Evolutionary conservation across 2,888 invertebrate species (phyloP).

Genomic region (Ophion obscuratus): DNA sequence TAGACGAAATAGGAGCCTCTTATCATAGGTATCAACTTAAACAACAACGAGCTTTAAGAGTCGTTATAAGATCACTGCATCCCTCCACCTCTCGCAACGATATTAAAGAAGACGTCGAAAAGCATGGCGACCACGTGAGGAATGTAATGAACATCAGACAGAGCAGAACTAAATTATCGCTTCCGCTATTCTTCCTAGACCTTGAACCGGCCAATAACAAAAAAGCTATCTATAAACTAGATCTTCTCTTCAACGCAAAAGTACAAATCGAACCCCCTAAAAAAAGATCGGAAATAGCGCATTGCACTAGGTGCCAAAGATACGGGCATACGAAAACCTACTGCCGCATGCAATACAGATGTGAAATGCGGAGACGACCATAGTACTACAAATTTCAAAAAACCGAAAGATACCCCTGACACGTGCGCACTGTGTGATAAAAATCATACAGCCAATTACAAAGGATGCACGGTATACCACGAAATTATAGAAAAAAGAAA

Average conservation of each 20-base stretch:
- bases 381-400: slow-evolving; percentile 69
- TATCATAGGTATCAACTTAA: too few relatives aligned
- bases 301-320: slow-evolving; percentile 12
- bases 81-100: too few relatives aligned
- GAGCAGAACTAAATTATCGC: too few relatives aligned
- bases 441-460: too few relatives aligned
- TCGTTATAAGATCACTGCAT: too few relatives aligned
- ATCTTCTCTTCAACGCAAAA: neutral
- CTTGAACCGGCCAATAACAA: slow-evolving; percentile 52
- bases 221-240: slow-evolving; percentile 23
- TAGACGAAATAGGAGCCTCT: too few relatives aligned
- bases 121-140: too few relatives aligned
- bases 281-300: slow-evolving; percentile 60
- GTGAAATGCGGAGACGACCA: slow-evolving; percentile 69
- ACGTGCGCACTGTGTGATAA: too few relatives aligned
- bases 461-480: slow-evolving; percentile 65
- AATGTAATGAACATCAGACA: too few relatives aligned
- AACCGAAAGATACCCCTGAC: too few relatives aligned
- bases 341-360: slow-evolving; percentile 58
- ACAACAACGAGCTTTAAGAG: too few relatives aligned
- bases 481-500: slow-evolving; percentile 44
- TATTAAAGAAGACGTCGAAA: too few relatives aligned
- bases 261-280: slow-evolving; percentile 61
- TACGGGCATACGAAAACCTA: slow-evolving; percentile 68
- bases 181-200: slow-evolving; percentile 65